Evolutionary conservation across 2,888 invertebrate species (phyloP), one percentile per base, ranked within the genome.

Genomic region (Drosophila paranaensis): DNA sequence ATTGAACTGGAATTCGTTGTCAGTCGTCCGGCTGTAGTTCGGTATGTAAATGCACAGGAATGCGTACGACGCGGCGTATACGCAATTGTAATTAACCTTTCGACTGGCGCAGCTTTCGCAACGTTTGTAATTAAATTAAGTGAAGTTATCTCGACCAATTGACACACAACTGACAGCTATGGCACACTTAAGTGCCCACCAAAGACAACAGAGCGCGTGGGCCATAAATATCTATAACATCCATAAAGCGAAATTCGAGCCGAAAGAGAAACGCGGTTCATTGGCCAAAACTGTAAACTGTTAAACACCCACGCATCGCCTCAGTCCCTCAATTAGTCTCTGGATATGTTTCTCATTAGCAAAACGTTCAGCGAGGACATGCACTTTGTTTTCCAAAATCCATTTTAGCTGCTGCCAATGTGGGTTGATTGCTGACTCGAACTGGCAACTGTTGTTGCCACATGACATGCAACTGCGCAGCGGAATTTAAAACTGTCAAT

Each of bases 21-120:
- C 48, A 16, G 33, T 33, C 20, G 20, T 20, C 30, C 30, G 8
- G 30, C 30, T 33, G 1, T 16, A 30, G 10, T 16, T 1, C 2
- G 2, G 54, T 39, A 72, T 80, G 67, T 65, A 57, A 60, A 65
- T 71, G 60, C 48, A 56, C 51, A 40, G 48, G 40, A 56, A 25
- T 60, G 67, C 54, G n/a, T 39, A 54, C 54, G 35, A 63, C 71
- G 46, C 61, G 60, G 76, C 76, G 82, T 80, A 81, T 79, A 53
- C 80, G 76, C 79, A 85, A 89, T 87, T 68, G 40, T 67, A 56
- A 65, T 67, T 88, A 88, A 90, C 79, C 88, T 82, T 78, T 90
- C 73, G 58, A 71, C 70, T 60, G 65, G 25, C 60, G 35, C 60
- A 67, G 46, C 71, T 67, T 76, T 76, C 57, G 71, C 76, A 76